Conservation (phyloP, 1,140 invertebrate species). For the Calephelis virginiensis region DNA sequence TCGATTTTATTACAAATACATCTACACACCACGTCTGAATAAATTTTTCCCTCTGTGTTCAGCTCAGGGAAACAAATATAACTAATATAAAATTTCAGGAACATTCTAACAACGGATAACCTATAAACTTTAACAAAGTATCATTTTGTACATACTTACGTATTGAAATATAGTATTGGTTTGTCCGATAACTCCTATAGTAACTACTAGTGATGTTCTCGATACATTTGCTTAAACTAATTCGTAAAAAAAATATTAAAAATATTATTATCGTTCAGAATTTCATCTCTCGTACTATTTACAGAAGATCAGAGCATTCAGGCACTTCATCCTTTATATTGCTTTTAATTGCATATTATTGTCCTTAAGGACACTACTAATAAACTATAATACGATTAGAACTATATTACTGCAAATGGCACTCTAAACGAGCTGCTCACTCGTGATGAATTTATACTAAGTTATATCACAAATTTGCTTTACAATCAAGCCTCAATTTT, state of each 20-base stretch:
- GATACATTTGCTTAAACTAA: constrained; percentile 17
- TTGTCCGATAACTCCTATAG: constrained; percentile 5
- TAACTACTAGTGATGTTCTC: constrained; percentile 2
- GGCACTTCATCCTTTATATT: constrained; percentile 35
- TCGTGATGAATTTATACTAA: constrained; percentile 66
- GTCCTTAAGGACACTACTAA: constrained; percentile 57
- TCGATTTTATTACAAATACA: constrained; percentile 9
- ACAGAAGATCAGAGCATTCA: constrained; percentile 48
- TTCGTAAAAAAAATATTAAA: constrained; percentile 57
- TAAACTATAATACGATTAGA: constrained; percentile 45
- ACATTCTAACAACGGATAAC: constrained; percentile 10
- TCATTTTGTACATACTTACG: constrained; percentile 4
- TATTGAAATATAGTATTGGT: constrained; percentile 8
- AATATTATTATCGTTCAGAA: constrained; percentile 73
- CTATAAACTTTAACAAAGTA: constrained; percentile 13
- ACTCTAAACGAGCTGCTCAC: constrained; percentile 59
- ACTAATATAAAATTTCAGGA: constrained; percentile 9
- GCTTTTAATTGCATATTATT: constrained; percentile 47
- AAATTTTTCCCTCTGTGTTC: constrained; percentile 1
- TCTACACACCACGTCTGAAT: background rate
- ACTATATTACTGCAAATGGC: constrained; percentile 62
- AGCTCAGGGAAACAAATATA: background rate
- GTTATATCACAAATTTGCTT: constrained; percentile 75
- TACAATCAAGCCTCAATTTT: constrained; percentile 60
- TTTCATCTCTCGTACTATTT: constrained; percentile 60